Evolutionary conservation across 2,888 invertebrate species (phyloP), one percentile per base, ranked within the genome.

Genomic region (Cyaniris semiargus): DNA sequence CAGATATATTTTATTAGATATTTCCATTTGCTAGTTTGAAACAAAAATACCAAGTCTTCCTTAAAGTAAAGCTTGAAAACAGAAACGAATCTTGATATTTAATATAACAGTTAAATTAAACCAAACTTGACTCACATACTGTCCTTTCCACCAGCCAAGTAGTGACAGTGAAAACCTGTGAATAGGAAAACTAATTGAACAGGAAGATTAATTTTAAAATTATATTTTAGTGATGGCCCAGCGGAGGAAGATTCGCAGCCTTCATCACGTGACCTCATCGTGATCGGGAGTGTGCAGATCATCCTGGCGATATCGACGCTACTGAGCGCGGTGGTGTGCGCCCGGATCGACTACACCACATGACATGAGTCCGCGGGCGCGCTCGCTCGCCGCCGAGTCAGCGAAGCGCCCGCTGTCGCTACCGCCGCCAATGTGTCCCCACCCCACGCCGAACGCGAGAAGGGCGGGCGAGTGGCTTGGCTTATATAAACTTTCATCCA

Each of bases 381-480:
- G 86, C 90, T 89, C 83, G 85, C 91, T 79, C 86, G 90, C 78
- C 83, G 91, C 58, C 87, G 92, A 82, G 86, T 93, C 80, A 88
- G 92, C 80, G 88, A 92, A 82, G 87, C 89, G 84, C 87, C 90
- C 81, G 86, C 84, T 23, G 81, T 85, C 84, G 87, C 88, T 79
- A n/a, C 87, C 81, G 86, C 88, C 72, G 84, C 86, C 76, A 85
- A 81, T 79, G 86, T 86, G 79, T 81, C 87, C 38, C 84, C 89
- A 72, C 86, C 90, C 80, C 88, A 88, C 76, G 70, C 71, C 34
- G 91, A 92, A 81, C 84, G 87, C 76, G 95, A 95, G 77, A 91
- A 94, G 80, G 91, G 93, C 44, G 93, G 94, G 13, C 88, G 95
- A 48, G 95, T 95, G 8, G 95, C 95, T 38, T 95, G 95, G 95